Percentiles rank a stretch among this genome's conserved stretches.
phyloP scores from a whole-genome alignment of 1,140 invertebrate species.

The Heterodera schachtii region DNA sequence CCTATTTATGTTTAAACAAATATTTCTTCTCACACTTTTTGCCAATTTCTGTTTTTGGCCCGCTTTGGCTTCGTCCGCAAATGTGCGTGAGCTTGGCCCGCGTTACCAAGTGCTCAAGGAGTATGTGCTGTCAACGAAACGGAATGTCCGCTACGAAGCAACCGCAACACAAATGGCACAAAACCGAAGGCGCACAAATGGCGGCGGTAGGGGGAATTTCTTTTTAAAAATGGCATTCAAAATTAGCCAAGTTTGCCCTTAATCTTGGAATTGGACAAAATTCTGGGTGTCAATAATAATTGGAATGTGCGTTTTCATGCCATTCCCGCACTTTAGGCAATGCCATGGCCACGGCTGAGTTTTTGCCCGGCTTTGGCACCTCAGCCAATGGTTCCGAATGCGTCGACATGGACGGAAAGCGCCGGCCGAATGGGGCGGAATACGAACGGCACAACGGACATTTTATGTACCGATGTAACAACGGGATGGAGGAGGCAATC shows the following conservation, averaged over 20 bases:
- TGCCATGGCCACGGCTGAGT: slow-evolving; percentile 10
- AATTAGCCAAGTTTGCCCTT: no score
- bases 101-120: slow-evolving; percentile 35
- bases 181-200: not conserved
- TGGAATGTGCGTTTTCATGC: not conserved
- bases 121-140: slow-evolving; percentile 20
- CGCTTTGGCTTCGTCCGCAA: not conserved
- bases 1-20: not conserved
- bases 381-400: slow-evolving; percentile 23
- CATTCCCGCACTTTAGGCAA: slow-evolving; percentile 27
- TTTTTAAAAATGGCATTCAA: no score
- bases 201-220: not conserved
- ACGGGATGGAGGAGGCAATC: slow-evolving; percentile 48
- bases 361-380: not conserved
- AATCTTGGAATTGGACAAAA: no score
- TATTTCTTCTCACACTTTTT: not conserved
- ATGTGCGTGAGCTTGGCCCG: slow-evolving; percentile 4
- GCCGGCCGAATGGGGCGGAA: slow-evolving; percentile 39
- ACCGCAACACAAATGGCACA: slow-evolving; percentile 16
- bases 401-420: slow-evolving; percentile 37
- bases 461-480: slow-evolving; percentile 52
- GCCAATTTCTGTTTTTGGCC: not conserved
- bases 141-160: slow-evolving; percentile 42
- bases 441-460: slow-evolving; percentile 54
- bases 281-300: not conserved